Base-by-base conservation (phyloP, 2,888 invertebrate genomes). In the Aleiodes leptofemur region DNA sequence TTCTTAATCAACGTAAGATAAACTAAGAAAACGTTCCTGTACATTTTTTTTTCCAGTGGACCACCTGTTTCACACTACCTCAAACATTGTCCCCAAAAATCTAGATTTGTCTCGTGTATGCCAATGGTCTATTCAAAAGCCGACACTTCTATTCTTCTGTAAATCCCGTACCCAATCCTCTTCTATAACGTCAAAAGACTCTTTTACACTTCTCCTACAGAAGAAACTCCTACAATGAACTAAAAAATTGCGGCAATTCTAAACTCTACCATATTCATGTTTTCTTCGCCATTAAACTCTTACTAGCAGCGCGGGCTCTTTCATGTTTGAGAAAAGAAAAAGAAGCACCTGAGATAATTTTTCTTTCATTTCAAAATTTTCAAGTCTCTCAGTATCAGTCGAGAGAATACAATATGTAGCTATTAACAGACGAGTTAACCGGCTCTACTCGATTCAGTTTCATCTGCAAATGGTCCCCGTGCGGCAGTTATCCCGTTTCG, bases 381-480 rank as follows among this genome's bases (percentile, higher is more conserved):
- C 23, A 23, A 48, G 29, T 11, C 29, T 66, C 48, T 43, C 34
- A 16, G 61, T 61, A 43, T 43, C 23, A 11, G 38, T 61, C 43
- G 9, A 61, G 16, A 16, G 14, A 51, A 56, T 51, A 68, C 57
- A 66, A 75, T 75, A 72, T 57, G 38, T 59, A 69, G 38, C 72
- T 75, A 66, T 75, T 75, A 59, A 57, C 43, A 81, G 80, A 80
- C 84, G 86, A 87, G 84, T 84, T 61, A 85, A 86, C 82, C 86
- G 82, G 83, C 85, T 87, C 87, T 83, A 82, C 82, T 84, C 83
- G 83, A 84, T 83, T 81, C 85, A 81, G 76, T 79, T 82, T 81
- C 82, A 80, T 64, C 82, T 80, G 81, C 83, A 82, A 89, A 88
- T 88, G 84, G 87, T 89, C 89, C 87, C 89, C 76, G 76, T 79